These are phyloP conservation scores for Thunnus albacares DNA, from an alignment of 2,797 vertebrate species.

Conservation along the genomic window DNA sequence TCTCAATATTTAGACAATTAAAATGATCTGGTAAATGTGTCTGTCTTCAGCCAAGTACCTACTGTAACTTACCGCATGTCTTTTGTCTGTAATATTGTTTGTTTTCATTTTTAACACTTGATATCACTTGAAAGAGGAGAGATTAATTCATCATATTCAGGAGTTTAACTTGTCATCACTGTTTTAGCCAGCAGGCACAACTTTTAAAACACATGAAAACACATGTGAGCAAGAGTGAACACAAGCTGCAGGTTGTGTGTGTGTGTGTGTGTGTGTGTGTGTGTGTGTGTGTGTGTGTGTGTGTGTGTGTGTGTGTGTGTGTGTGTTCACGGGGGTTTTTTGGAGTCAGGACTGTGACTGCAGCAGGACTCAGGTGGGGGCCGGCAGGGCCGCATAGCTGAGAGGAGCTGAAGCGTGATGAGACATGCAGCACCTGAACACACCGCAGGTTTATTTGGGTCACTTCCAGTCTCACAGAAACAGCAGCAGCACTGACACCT, in stretches of 20 bases:
- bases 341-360: constrained; percentile 14
- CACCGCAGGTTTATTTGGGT: constrained; percentile 44
- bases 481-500: neutral
- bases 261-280: too few species aligned
- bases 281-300: too few species aligned
- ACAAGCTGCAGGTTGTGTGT: too few species aligned
- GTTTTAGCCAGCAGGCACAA: neutral
- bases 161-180: neutral
- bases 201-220: neutral
- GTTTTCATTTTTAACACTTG: too few species aligned
- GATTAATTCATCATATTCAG: neutral
- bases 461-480: constrained; percentile 7
- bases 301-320: too few species aligned
- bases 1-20: too few species aligned
- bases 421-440: constrained; percentile 51
- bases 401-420: constrained; percentile 61
- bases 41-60: too few species aligned
- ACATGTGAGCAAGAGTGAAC: neutral
- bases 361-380: constrained; percentile 41
- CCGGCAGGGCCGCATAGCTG: constrained; percentile 57
- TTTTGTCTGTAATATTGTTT: too few species aligned
- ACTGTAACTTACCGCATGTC: too few species aligned
- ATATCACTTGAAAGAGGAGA: too few species aligned
- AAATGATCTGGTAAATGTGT: too few species aligned
- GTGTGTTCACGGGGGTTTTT: neutral